A percentile compares a stretch with the other conserved stretches of the same genome.
phyloP scores from a whole-genome alignment of 2,113 vertebrate species.

The Alexandromys fortis region DNA sequence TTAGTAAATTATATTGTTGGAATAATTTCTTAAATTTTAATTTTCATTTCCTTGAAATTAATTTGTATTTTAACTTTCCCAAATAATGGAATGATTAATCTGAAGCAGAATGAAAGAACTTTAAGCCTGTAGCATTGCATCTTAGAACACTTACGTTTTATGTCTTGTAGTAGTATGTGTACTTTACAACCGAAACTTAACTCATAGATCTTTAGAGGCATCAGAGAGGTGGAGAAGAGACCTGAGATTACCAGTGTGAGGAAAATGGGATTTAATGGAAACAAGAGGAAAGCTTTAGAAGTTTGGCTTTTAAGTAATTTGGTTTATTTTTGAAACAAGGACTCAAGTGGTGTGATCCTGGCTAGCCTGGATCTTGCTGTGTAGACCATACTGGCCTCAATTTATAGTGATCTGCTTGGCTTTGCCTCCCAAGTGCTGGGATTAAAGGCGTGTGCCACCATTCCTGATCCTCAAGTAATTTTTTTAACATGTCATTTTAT shows the following conservation, averaged over 20 bases:
- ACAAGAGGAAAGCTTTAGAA: background rate
- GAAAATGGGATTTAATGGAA: slow-evolving; percentile 11
- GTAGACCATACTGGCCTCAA: background rate
- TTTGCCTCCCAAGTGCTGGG: background rate
- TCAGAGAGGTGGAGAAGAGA: background rate
- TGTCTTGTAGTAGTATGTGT: background rate
- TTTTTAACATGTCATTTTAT: slow-evolving; percentile 35
- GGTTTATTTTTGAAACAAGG: background rate
- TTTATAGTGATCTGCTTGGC: background rate
- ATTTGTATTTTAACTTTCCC: slow-evolving; percentile 33
- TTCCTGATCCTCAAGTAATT: background rate
- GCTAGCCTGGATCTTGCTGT: background rate
- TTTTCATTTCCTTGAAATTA: slow-evolving; percentile 1
- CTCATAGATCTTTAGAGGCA: background rate
- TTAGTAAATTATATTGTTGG: slow-evolving; percentile 3
- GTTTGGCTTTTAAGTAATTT: slow-evolving; percentile 28
- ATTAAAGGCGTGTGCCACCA: background rate
- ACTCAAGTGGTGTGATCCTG: background rate
- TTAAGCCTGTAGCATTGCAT: background rate
- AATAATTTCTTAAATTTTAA: slow-evolving; percentile 2
- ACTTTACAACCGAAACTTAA: background rate
- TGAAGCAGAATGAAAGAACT: background rate
- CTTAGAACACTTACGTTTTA: background rate
- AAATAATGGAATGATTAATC: background rate
- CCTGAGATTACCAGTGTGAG: background rate